Percentiles rank a stretch among this genome's conserved stretches.
These are phyloP conservation scores for Hydractinia echinata DNA, from an alignment of 30 jellyfish, hydroid and myxozoan species.

Conservation along the genomic window DNA sequence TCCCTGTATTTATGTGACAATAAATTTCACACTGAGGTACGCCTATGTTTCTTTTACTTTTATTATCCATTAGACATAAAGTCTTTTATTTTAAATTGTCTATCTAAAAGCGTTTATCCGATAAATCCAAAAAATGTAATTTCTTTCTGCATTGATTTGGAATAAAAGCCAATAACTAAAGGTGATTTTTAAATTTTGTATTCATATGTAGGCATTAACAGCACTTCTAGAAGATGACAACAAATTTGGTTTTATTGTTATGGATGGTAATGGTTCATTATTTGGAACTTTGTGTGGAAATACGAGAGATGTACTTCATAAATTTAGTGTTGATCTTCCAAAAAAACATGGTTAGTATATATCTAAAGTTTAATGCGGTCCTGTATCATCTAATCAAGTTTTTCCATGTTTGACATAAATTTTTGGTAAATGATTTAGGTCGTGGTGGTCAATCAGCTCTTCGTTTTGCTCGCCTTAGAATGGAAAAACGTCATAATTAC, in stretches of 20 bases:
- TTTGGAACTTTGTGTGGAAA: slow-evolving; percentile 98
- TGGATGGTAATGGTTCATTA: slow-evolving; percentile 98
- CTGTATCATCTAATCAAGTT: neutral
- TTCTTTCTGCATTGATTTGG: too few relatives aligned
- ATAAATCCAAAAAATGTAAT: neutral
- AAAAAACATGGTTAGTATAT: slow-evolving; percentile 78
- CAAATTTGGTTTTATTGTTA: slow-evolving; percentile 90
- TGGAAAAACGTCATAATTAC: slow-evolving; percentile 95
- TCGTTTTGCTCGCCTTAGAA: slow-evolving; percentile 96
- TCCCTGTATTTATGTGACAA: slow-evolving; percentile 91
- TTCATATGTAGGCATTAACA: slow-evolving; percentile 65
- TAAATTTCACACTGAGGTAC: slow-evolving; percentile 96
- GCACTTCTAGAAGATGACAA: slow-evolving; percentile 95
- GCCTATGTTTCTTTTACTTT: neutral
- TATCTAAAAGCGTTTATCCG: neutral
- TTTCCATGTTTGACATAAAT: neutral
- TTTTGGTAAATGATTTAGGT: slow-evolving; percentile 37
- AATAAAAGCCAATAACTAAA: too few relatives aligned
- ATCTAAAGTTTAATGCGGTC: neutral
- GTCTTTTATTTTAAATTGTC: neutral
- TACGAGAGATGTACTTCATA: slow-evolving; percentile 96
- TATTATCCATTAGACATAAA: neutral
- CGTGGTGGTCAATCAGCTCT: slow-evolving; percentile 99
- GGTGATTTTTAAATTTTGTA: too few relatives aligned
- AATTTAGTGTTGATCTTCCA: slow-evolving; percentile 93